Evolutionary conservation across 2,113 vertebrate species (phyloP).

Genomic region (Neoarius graeffei): DNA sequence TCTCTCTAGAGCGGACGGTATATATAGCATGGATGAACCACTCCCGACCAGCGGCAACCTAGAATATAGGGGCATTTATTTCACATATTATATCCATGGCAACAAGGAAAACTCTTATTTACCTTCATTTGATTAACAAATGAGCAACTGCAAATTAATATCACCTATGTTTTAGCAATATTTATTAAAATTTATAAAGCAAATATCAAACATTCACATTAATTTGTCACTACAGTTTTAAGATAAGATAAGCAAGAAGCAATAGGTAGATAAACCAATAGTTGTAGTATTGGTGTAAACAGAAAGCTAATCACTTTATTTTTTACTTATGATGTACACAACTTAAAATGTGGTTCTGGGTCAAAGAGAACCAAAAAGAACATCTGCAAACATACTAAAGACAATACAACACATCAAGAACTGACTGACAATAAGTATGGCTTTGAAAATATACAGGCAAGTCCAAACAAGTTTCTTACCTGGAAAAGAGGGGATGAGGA

Average conservation of each 20-base stretch:
- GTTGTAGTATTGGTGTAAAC: not conserved
- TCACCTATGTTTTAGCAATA: not conserved
- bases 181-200: not conserved
- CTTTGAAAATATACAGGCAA: not conserved
- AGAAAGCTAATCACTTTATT: not conserved
- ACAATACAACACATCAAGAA: not conserved
- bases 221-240: not conserved
- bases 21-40: conserved; percentile 67
- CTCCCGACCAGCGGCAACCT: conserved; percentile 64
- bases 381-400: no score
- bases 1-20: conserved; percentile 56
- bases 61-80: conserved; percentile 4
- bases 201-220: not conserved
- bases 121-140: not conserved
- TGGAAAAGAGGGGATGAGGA: conserved; percentile 57
- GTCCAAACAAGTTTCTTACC: conserved; percentile 7
- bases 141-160: not conserved
- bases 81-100: not conserved
- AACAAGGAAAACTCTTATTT: not conserved
- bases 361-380: not conserved
- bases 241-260: not conserved
- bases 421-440: not conserved
- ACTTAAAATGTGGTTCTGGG: not conserved
- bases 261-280: not conserved
- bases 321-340: not conserved